These are phyloP conservation scores for Plusia festucae DNA, from an alignment of 2,888 invertebrate species.

Conservation along the genomic window DNA sequence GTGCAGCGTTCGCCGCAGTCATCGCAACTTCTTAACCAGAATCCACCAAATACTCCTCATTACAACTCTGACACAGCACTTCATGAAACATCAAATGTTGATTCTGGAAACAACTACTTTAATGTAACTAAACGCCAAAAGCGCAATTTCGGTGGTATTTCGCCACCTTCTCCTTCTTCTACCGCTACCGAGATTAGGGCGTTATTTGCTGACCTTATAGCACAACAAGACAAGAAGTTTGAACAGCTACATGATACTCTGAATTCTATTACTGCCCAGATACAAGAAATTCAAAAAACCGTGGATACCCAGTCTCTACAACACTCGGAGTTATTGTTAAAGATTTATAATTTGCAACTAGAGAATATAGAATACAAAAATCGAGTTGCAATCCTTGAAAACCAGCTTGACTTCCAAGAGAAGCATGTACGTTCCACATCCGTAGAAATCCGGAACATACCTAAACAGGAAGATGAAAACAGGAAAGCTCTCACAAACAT, in stretches of 20 bases:
- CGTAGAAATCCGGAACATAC: constrained; percentile 12
- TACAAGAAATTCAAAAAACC: constrained; percentile 10
- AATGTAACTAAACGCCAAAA: constrained; percentile 13
- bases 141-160: constrained; percentile 10
- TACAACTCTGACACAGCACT: constrained; percentile 17
- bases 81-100: neutral
- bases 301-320: constrained; percentile 9
- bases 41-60: constrained; percentile 1
- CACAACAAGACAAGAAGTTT: constrained; percentile 14
- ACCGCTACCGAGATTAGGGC: constrained; percentile 5
- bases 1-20: constrained; percentile 9
- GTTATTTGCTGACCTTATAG: constrained; percentile 7
- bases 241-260: constrained; percentile 5
- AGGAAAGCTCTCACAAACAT: constrained; percentile 20
- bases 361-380: constrained; percentile 13
- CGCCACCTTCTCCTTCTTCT: constrained; percentile 9
- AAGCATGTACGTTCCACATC: constrained; percentile 7
- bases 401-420: constrained; percentile 8
- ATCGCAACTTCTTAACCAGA: constrained; percentile 6
- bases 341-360: constrained; percentile 10
- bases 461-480: constrained; percentile 18
- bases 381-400: constrained; percentile 10
- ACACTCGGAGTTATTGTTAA: constrained; percentile 7
- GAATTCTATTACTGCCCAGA: constrained; percentile 6
- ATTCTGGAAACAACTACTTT: constrained; percentile 8